Conservation (phyloP, 2,888 invertebrate species). For the Trisateles emortualis region DNA sequence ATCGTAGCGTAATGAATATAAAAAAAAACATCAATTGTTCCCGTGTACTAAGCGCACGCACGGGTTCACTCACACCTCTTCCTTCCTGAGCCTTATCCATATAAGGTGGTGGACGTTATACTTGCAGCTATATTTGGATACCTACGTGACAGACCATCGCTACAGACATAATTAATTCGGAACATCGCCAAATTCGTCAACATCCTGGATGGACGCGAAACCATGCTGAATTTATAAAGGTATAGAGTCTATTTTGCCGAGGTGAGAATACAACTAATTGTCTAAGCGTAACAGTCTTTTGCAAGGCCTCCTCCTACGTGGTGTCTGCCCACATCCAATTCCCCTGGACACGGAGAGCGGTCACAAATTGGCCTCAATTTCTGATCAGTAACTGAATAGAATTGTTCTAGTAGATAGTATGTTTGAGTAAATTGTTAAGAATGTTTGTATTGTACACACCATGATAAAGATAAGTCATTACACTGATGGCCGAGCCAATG, state of each 20-base stretch:
- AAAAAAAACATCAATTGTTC: slow-evolving; percentile 62
- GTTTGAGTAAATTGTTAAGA: slow-evolving; percentile 37
- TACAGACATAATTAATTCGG: slow-evolving; percentile 76
- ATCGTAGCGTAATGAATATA: slow-evolving; percentile 58
- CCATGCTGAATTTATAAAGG: slow-evolving; percentile 63
- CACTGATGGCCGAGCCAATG: slow-evolving; percentile 20
- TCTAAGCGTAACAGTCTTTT: slow-evolving; percentile 74
- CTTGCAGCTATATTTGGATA: slow-evolving; percentile 76
- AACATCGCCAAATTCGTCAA: slow-evolving; percentile 75
- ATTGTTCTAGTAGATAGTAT: slow-evolving; percentile 40
- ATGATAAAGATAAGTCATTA: slow-evolving; percentile 38
- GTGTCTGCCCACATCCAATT: slow-evolving; percentile 83
- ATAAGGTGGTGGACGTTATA: slow-evolving; percentile 70
- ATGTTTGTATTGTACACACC: slow-evolving; percentile 29
- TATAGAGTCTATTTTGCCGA: slow-evolving; percentile 65
- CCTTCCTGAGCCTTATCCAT: slow-evolving; percentile 77
- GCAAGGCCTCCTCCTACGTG: slow-evolving; percentile 83
- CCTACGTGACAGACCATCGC: slow-evolving; percentile 78
- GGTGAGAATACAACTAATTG: slow-evolving; percentile 57
- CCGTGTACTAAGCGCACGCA: slow-evolving; percentile 48
- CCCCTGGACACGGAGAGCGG: slow-evolving; percentile 60
- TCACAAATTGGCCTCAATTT: slow-evolving; percentile 74
- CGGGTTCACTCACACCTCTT: slow-evolving; percentile 78
- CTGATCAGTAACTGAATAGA: slow-evolving; percentile 47
- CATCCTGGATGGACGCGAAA: slow-evolving; percentile 61